A percentile compares a stretch with the other conserved stretches of the same genome.
Evolutionary conservation across 2,113 vertebrate genomes (phyloP).

Genomic region (Neolamprologus cancellatus): DNA sequence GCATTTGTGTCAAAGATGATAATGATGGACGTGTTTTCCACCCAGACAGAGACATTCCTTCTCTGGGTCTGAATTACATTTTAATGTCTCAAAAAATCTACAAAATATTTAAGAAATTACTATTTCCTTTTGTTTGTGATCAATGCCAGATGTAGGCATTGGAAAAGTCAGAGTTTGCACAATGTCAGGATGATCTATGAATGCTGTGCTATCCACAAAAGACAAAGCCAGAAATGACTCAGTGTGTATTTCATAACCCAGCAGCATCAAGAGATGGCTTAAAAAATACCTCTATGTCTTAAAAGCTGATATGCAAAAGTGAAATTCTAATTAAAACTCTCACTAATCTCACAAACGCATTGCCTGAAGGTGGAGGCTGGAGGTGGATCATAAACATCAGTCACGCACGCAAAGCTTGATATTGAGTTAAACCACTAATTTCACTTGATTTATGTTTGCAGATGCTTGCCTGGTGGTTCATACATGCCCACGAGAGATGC

Average conservation of each 20-base stretch:
- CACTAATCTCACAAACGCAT: neutral
- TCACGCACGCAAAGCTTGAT: neutral
- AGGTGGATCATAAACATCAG: neutral
- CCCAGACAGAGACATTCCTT: constrained; percentile 27
- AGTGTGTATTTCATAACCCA: neutral
- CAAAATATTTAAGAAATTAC: neutral
- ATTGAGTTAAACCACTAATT: neutral
- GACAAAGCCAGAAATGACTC: neutral
- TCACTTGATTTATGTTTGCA: constrained; percentile 1
- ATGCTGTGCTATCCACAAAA: neutral
- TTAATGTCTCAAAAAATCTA: neutral
- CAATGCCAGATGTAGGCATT: neutral
- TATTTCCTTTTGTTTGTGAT: neutral
- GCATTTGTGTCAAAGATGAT: constrained; percentile 57
- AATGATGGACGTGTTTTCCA: constrained; percentile 48
- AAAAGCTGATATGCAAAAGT: neutral
- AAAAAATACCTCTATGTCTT: neutral
- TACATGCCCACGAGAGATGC: constrained; percentile 6
- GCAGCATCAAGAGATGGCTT: neutral
- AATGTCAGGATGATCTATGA: neutral
- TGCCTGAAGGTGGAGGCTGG: neutral
- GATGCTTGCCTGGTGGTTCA: neutral
- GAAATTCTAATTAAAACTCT: neutral
- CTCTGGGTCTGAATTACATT: neutral
- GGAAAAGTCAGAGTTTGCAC: neutral